Conservation (phyloP, 2,888 invertebrate species). For the Nephrocerus scutellatus region DNA sequence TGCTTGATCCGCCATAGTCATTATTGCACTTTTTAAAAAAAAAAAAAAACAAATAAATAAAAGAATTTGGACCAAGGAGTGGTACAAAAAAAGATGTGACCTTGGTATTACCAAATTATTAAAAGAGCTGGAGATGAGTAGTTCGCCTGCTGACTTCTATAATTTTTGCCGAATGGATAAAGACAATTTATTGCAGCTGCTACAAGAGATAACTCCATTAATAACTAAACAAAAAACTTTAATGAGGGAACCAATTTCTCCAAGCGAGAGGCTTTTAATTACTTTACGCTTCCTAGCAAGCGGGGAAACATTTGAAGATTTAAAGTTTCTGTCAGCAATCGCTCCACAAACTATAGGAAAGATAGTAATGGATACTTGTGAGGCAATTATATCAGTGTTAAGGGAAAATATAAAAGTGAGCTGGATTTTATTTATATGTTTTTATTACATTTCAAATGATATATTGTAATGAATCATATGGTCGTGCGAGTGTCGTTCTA, state of each 20-base stretch:
- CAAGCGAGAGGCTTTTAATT: constrained; percentile 3
- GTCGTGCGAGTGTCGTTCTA: too few relatives aligned
- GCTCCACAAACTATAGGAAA: constrained; percentile 5
- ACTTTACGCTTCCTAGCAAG: constrained; percentile 3
- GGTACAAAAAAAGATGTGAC: too few relatives aligned
- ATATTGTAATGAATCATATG: too few relatives aligned
- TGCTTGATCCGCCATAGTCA: too few relatives aligned
- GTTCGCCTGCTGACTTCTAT: constrained; percentile 1
- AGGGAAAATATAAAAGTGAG: constrained; percentile 5
- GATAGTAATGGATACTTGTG: constrained; percentile 8
- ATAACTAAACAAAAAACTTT: constrained; percentile 3
- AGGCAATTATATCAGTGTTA: constrained; percentile 8
- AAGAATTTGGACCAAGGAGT: too few relatives aligned
- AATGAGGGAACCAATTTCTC: constrained; percentile 1
- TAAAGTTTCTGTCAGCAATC: constrained; percentile 7
- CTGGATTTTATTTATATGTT: too few relatives aligned
- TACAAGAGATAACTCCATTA: constrained; percentile 1
- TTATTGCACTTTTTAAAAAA: too few relatives aligned
- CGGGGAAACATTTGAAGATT: constrained; percentile 5
- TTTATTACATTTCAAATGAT: too few relatives aligned
- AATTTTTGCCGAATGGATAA: constrained; percentile 7
- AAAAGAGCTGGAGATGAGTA: constrained; percentile 8
- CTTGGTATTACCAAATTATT: too few relatives aligned
- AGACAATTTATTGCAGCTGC: constrained; percentile 1
- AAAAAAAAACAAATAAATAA: too few relatives aligned